phyloP scores from a whole-genome alignment of 2,113 vertebrate species.

The Chaetodon auriga region DNA sequence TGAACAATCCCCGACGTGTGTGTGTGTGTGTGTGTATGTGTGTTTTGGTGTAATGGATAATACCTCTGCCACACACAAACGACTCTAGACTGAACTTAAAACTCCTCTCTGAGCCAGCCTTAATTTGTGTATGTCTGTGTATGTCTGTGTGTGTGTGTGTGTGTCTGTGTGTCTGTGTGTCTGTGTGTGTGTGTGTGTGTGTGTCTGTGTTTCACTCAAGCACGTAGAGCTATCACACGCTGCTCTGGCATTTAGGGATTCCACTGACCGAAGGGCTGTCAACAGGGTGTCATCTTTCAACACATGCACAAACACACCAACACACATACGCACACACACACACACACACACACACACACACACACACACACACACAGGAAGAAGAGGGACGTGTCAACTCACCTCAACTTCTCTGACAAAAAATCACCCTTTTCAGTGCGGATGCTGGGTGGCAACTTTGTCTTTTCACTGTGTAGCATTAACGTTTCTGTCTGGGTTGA shows the following conservation, averaged over 20 bases:
- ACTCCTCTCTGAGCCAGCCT: conserved; percentile 22
- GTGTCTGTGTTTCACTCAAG: conserved; percentile 41
- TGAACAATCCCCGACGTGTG: neutral
- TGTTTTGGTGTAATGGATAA: conserved; percentile 12
- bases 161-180: conserved; percentile 29
- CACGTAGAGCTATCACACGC: conserved; percentile 49
- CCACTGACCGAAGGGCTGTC: conserved; percentile 73
- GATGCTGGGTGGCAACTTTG: neutral
- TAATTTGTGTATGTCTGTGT: too few relatives aligned
- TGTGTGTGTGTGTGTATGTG: conserved; percentile 31
- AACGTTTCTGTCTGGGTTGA: neutral
- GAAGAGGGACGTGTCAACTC: conserved; percentile 60
- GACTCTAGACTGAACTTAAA: conserved; percentile 24
- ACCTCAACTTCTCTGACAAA: conserved; percentile 3
- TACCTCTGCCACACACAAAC: conserved; percentile 6
- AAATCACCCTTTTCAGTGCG: neutral
- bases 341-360: conserved; percentile 46
- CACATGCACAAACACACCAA: conserved; percentile 47
- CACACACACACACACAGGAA: conserved; percentile 53
- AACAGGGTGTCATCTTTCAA: conserved; percentile 80
- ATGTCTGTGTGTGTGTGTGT: conserved; percentile 15
- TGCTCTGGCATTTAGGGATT: conserved; percentile 77
- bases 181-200: conserved; percentile 14
- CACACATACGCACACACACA: conserved; percentile 31
- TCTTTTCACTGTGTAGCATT: neutral